Conservation (phyloP, 2,888 invertebrate genomes). For the Cosmia trapezina region DNA sequence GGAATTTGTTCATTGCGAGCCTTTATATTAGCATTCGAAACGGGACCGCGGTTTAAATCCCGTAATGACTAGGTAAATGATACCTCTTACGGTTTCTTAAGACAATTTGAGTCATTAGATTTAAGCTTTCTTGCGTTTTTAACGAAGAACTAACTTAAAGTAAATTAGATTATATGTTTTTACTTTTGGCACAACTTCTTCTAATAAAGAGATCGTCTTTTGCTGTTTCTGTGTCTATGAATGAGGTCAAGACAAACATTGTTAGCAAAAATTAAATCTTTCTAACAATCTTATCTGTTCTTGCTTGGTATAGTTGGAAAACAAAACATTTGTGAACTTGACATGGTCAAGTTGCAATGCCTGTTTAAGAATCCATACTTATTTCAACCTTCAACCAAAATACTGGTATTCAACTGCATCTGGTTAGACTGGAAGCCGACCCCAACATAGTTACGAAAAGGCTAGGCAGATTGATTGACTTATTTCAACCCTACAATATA, state of each 20-base stretch:
- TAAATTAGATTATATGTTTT: not conserved
- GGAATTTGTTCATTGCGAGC: conserved; percentile 62
- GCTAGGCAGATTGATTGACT: no score
- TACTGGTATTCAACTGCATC: no score
- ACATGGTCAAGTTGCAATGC: not conserved
- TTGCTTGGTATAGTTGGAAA: not conserved
- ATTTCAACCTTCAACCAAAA: no score
- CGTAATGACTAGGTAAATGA: conserved; percentile 52
- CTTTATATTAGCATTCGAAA: conserved; percentile 61
- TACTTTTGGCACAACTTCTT: not conserved
- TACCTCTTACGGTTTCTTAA: conserved; percentile 22
- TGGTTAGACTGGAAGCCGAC: no score
- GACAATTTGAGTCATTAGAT: conserved; percentile 9
- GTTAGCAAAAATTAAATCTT: not conserved
- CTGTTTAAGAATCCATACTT: not conserved
- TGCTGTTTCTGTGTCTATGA: not conserved
- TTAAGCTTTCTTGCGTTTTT: not conserved
- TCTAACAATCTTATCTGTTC: not conserved
- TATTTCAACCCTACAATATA: no score
- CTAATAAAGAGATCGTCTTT: not conserved
- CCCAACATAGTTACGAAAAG: no score
- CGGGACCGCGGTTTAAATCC: conserved; percentile 34
- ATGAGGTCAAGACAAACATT: not conserved
- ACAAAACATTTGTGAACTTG: not conserved
- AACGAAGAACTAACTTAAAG: not conserved